A percentile compares a stretch with the other conserved stretches of the same genome.
These are phyloP conservation scores for Adineta ricciae DNA, from an alignment of 2,888 invertebrate genomes.

Conservation along the genomic window DNA sequence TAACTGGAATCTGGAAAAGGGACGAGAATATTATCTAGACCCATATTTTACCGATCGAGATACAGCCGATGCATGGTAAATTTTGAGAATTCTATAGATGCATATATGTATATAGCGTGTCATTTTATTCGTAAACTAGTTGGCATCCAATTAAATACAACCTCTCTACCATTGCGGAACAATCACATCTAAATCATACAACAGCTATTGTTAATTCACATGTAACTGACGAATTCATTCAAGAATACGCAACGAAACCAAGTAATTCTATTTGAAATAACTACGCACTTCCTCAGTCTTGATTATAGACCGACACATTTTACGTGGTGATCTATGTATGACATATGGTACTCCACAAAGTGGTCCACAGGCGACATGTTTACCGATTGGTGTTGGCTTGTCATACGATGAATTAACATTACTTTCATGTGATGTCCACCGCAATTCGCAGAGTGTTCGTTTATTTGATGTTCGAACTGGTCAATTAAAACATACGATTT, in stretches of 20 bases:
- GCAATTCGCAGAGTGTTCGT: neutral
- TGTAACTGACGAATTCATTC: neutral
- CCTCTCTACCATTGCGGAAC: neutral
- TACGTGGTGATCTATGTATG: neutral
- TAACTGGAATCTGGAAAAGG: neutral
- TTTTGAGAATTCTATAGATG: neutral
- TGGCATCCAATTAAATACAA: neutral
- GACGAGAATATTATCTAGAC: neutral
- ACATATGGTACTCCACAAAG: slow-evolving; percentile 6
- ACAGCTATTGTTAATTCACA: neutral
- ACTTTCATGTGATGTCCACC: slow-evolving; percentile 8
- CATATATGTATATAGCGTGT: too few relatives aligned
- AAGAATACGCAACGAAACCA: neutral
- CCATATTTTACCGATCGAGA: neutral
- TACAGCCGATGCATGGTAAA: neutral
- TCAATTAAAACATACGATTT: neutral
- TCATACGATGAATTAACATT: slow-evolving; percentile 6
- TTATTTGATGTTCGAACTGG: slow-evolving; percentile 9
- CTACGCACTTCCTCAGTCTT: neutral
- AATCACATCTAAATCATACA: neutral
- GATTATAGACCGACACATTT: neutral
- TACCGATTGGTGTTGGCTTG: neutral
- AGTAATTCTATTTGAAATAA: neutral
- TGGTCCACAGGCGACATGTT: neutral
- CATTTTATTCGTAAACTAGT: neutral